Base-by-base conservation (phyloP, 1,140 invertebrate genomes). In the Zaprionus gabonicus region DNA sequence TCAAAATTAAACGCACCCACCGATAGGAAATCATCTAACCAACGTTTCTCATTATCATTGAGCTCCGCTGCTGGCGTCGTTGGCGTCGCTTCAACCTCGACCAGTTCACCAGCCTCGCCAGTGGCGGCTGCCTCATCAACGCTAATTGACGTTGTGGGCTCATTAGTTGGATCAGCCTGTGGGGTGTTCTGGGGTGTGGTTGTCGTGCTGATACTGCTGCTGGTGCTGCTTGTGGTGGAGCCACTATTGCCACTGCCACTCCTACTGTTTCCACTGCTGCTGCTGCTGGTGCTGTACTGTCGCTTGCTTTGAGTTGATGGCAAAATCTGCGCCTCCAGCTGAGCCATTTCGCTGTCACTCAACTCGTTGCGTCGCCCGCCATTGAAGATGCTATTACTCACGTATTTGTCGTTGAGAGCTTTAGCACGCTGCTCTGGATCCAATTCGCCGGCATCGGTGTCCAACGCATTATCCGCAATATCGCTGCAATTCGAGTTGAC, bases 1-100 rank as follows among this genome's bases (percentile, higher is more conserved):
- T 92, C 91, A 60, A 92, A 92, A 77, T 91, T 92, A 74, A 80
- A 87, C 63, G 91, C 91, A 64, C 91, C 88, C 73, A 92, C 79
- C 53, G 91, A 92, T 77, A 92, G 82, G 59, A 92, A 71, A 77
- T 91, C 91, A 71, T 92, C 88, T 62, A 92, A 74, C 91, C 91
- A 92, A 27, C 90, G 91, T 70, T 91, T 91, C 74, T 92, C 91
- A 80, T 91, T 91, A 78, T 90, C 91, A 58, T 80, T 92, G 34
- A 92, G 78, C 75, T 92, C 91, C 20, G 77, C 77, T 60, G 80
- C 70, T 55, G 66, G 31, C 41, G 67, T 55, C 20, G 74, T 71
- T 51, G 62, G 68, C 41, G n/a, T 17, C 6, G 34, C 20, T 23
- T 57, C 36, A 10, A 63, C 56, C 28, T 76, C 69, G 44, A 56